These are phyloP conservation scores for Antedon mediterranea DNA, from an alignment of 53 echinoderm and acorn worm genomes.

Conservation along the genomic window DNA sequence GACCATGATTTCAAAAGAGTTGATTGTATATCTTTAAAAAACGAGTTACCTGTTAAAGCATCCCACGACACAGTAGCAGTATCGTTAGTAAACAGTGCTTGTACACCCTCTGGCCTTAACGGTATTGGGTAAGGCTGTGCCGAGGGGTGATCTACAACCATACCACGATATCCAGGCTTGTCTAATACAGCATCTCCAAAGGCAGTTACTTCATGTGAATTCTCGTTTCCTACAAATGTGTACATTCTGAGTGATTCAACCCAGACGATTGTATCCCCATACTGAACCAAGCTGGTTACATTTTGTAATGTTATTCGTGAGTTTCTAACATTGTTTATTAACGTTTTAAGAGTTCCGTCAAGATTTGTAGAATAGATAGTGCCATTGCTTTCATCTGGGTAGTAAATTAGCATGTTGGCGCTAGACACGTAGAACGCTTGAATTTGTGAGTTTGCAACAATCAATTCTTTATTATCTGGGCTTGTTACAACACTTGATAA, in stretches of 20 bases:
- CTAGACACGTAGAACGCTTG: not conserved
- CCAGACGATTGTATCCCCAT: constrained; percentile 45
- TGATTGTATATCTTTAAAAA: too few relatives aligned
- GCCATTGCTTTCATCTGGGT: constrained; percentile 22
- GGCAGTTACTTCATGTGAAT: not conserved
- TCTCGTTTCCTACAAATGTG: constrained; percentile 13
- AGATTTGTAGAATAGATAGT: constrained; percentile 37
- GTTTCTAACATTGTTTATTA: constrained; percentile 2
- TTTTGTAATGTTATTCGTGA: constrained; percentile 18
- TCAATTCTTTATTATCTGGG: not conserved
- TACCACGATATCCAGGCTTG: constrained; percentile 32
- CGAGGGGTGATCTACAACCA: constrained; percentile 53
- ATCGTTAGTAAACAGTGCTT: constrained; percentile 48
- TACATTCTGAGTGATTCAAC: constrained; percentile 8
- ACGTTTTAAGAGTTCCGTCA: constrained; percentile 34
- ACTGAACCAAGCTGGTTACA: constrained; percentile 39
- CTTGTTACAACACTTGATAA: constrained; percentile 13
- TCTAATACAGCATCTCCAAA: not conserved
- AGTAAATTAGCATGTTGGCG: constrained; percentile 26
- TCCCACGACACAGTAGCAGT: constrained; percentile 54
- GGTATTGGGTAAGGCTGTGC: constrained; percentile 79
- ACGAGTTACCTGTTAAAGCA: not conserved
- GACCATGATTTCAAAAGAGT: too few relatives aligned
- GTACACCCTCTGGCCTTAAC: constrained; percentile 30
- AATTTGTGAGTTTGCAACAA: constrained; percentile 2